Base-by-base conservation (phyloP, 2,888 invertebrate species). In the Anthophora plumipes region DNA sequence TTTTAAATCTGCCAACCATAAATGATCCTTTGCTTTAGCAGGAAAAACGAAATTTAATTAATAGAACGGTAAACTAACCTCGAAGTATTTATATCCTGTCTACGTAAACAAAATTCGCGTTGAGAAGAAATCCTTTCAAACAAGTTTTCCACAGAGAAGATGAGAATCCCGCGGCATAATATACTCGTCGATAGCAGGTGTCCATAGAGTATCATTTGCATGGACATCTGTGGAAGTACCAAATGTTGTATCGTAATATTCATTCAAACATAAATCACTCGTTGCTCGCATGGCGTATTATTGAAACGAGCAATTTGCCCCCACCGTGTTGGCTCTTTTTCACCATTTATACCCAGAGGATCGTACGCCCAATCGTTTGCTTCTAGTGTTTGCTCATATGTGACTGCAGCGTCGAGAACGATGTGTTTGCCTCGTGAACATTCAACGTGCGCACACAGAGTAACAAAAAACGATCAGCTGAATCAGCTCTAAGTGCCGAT, bases 341-440 rank as follows among this genome's bases (percentile, higher is more conserved):
- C 69, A 57, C 43, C 60, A 63, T 68, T 69, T 68, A 81, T 78
- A 72, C 68, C 54, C 64, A 64, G 54, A 57, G 72, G 68, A 72
- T 68, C 81, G 69, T 69, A 78, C 80, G 78, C 41, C 63, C 71
- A 55, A 70, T 76, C 80, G 82, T 87, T 89, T 86, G 85, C 82
- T 77, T 60, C 78, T 79, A 73, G 79, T 89, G 85, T 89, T 89
- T 89, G 83, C 83, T 78, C 89, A 89, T 84, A 87, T 89, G 89
- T 82, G 84, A 83, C 77, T 69, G 73, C 77, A 83, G 50, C 80
- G 70, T 61, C 67, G 57, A 39, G 57, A 63, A 37, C 55, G 76
- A 68, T 63, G 61, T 78, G 59, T 66, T 63, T 72, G 67, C 66
- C 52, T 46, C 17, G 63, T 11, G 52, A 46, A 46, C 68, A 41